Base-by-base conservation (phyloP, 2,888 invertebrate species). In the Zhengitettix transpicula region DNA sequence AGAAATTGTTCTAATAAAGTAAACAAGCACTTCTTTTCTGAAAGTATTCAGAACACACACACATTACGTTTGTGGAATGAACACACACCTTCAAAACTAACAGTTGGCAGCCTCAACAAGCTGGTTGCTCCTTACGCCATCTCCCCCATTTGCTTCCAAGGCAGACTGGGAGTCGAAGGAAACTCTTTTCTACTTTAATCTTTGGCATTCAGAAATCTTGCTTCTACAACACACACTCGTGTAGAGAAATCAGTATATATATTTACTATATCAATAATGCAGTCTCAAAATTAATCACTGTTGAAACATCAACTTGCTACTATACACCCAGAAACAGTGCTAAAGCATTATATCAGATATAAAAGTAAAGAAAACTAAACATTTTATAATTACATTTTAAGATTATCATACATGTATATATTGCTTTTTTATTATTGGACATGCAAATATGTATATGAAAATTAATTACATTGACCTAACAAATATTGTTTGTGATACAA, bases 31-130 rank as follows among this genome's bases (percentile, higher is more conserved):
- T 55, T 28, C 40, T 40, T 55, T 55, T n/a, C 16, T 40, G 41
- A 40, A 41, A 55, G 55, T 41, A 40, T 41, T 41, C 55, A 40
- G n/a, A 40, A 55, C 55, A 55, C 16, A 53, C 28, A 55, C 41
- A 55, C 16, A 55, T 14, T 47, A 14, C n/a, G 40, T n/a, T 40
- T 55, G n/a, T 40, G 40, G 28, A 11, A n/a, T n/a, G 40, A 41
- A n/a, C 28, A 55, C 55, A 55, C 55, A 41, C 55, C 55, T 55
- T 41, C 55, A 55, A 57, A 57, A 52, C 57, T 57, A 57, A 52
- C 57, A 52, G 44, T 59, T 59, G 59, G 59, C 59, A 59, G 59
- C 56, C 55, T 55, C 16, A 40, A 55, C 59, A 59, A 59, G 59
- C 59, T 59, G 59, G 59, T 59, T 59, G 59, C 52, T 59, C 56